These are phyloP conservation scores for Oryzias javanicus DNA, from an alignment of 2,113 vertebrate species.

Conservation along the genomic window DNA sequence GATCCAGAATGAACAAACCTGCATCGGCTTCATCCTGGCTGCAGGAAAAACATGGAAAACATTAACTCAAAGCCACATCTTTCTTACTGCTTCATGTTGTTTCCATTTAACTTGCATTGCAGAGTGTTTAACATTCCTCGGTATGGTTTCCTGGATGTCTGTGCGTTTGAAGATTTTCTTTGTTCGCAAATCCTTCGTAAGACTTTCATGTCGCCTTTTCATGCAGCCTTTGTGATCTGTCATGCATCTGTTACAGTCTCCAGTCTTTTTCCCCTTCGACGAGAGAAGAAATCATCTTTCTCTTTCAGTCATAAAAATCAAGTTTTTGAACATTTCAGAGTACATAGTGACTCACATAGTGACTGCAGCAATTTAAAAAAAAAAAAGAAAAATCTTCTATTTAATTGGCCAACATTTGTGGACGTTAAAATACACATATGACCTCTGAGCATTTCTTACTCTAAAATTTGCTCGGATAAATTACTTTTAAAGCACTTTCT, in stretches of 20 bases:
- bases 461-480: too few species aligned
- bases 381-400: neutral
- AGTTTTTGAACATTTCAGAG: neutral
- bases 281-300: neutral
- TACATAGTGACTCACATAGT: too few species aligned
- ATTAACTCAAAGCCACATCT: slow-evolving; percentile 40
- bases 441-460: too few species aligned
- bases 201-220: neutral
- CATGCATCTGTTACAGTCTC: neutral
- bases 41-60: slow-evolving; percentile 19
- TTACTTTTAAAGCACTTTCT: too few species aligned
- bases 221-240: neutral
- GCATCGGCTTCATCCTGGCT: slow-evolving; percentile 7
- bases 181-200: slow-evolving; percentile 5
- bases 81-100: slow-evolving; percentile 11
- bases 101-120: slow-evolving; percentile 28
- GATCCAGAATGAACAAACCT: slow-evolving; percentile 8
- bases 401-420: too few species aligned
- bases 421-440: too few species aligned
- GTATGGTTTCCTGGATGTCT: slow-evolving; percentile 10
- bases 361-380: neutral
- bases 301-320: neutral
- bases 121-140: slow-evolving; percentile 27
- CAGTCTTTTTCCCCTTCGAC: neutral
- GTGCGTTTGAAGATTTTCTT: slow-evolving; percentile 20